Evolutionary conservation across 2,888 invertebrate genomes (phyloP), one percentile per base, ranked within the genome.

Genomic region (Meloe dianella): DNA sequence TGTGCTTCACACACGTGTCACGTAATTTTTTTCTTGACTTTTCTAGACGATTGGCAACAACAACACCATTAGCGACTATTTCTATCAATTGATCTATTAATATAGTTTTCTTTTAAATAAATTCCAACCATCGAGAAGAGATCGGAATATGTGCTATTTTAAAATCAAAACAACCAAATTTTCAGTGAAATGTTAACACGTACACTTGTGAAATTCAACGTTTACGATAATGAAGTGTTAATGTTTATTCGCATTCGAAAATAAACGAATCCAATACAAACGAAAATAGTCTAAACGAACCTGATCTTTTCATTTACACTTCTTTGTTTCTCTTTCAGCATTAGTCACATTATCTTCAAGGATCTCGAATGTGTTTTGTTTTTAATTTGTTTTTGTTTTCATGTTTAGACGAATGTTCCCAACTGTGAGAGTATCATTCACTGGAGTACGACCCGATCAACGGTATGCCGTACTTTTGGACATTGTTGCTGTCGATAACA

Each of bases 401-500:
- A 79, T 66, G 85, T 87, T 73, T 88, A 98, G 98, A 85, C 91
- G 98, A 79, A 98, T 98, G 98, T 98, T 98, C 85, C 98, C 98
- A 73, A 97, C 97, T 74, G 92, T 98, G 78, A 90, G 97, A 71
- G 95, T 96, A 71, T 95, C 96, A 70, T 97, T 98, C 87, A 91
- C 91, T 75, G 94, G 94, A 65, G 89, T 92, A 78, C 90, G 92
- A 78, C 88, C 91, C 67, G 93, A 93, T 80, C 92, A 92, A 82
- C 90, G 92, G 74, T 98, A 97, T 87, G 92, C 93, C 63, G 97
- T 98, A 65, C 89, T 97, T 76, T 89, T 98, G 87, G 98, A 98
- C 87, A 95, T 98, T 81, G 94, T 97, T 71, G 97, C 97, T 69
- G 95, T 98, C 81, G 98, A 98, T 87, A 94, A 94, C 85, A 95